Evolutionary conservation across 2,113 vertebrate genomes (phyloP).

Genomic region (Bubo scandiacus): DNA sequence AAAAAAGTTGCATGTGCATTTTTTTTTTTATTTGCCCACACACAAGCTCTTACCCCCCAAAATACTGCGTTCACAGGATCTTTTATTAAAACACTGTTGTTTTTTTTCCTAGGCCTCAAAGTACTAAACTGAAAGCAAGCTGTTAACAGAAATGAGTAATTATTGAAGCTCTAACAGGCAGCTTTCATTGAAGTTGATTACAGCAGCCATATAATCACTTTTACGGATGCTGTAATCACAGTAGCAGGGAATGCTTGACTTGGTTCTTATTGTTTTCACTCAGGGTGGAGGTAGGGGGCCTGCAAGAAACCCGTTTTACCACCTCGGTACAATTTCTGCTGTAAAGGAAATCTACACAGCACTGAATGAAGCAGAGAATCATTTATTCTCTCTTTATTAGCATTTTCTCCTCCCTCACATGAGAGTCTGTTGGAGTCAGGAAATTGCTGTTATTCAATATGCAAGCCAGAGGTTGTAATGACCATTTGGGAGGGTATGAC

Average conservation of each 20-base stretch:
- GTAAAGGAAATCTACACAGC: conserved; percentile 81
- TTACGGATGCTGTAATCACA: conserved; percentile 88
- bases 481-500: conserved; percentile 84
- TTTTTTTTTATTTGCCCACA: conserved; percentile 81
- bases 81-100: conserved; percentile 77
- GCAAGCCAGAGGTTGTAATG: conserved; percentile 84
- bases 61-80: conserved; percentile 73
- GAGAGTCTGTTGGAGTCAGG: conserved; percentile 82
- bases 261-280: conserved; percentile 85
- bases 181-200: conserved; percentile 89
- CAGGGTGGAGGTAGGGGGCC: conserved; percentile 83
- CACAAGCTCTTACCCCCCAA: conserved; percentile 79
- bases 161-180: conserved; percentile 89
- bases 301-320: conserved; percentile 77
- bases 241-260: conserved; percentile 86
- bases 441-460: conserved; percentile 87
- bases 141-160: conserved; percentile 90
- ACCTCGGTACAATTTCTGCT: conserved; percentile 80
- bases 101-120: conserved; percentile 76
- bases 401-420: conserved; percentile 82
- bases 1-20: conserved; percentile 79
- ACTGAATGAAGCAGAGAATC: conserved; percentile 83
- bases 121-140: conserved; percentile 84
- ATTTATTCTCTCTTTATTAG: conserved; percentile 86
- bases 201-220: conserved; percentile 88